Percentiles rank a stretch among this genome's conserved stretches.
Conservation (phyloP, 2,113 vertebrate genomes). For the Podilymbus podiceps region DNA sequence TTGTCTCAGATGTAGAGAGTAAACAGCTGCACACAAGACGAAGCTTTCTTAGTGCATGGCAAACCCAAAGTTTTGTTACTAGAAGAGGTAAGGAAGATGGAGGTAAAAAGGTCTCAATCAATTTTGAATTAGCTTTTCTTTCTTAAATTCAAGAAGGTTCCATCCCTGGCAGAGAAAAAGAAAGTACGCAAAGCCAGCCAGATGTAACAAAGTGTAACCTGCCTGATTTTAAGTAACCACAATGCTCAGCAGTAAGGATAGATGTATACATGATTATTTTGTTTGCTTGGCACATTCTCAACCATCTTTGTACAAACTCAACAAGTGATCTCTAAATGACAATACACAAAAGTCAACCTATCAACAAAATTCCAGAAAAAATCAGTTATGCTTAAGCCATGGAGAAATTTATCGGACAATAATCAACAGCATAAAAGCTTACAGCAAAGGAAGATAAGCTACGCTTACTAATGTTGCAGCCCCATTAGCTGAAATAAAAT, state of each 20-base stretch:
- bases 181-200: not conserved
- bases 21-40: not conserved
- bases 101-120: not conserved
- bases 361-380: slow-evolving; percentile 22
- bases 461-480: not conserved
- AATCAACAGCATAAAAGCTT: not conserved
- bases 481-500: not conserved
- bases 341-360: not conserved
- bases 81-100: not conserved
- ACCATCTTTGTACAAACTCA: not conserved
- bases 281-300: not conserved
- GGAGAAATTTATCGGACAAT: not conserved
- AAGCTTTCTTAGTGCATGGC: not conserved
- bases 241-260: not conserved
- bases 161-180: not conserved
- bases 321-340: not conserved
- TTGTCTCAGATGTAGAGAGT: not conserved
- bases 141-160: not conserved
- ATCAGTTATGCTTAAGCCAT: not conserved
- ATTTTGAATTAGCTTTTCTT: not conserved
- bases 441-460: not conserved
- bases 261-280: not conserved
- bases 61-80: not conserved
- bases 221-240: not conserved
- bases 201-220: not conserved